Base-by-base conservation (phyloP, 2,797 vertebrate genomes). In the Poeciliopsis presidionis region DNA sequence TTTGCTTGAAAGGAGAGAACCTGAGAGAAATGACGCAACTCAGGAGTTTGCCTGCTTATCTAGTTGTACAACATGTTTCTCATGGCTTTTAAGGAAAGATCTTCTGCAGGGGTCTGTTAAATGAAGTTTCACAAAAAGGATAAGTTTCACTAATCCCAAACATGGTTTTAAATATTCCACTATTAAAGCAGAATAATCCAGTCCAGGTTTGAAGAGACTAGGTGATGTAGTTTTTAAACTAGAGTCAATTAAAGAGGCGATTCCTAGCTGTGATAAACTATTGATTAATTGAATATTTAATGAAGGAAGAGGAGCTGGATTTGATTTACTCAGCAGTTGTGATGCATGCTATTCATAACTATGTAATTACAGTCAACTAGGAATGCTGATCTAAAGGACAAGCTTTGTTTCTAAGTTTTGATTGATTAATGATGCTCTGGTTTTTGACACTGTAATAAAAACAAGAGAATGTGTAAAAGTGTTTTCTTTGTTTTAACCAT, bases 1-100 rank as follows among this genome's bases (percentile, higher is more conserved):
- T 4, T 14, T 5, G 4, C 2, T 9, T 25, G n/a, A 13, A 20
- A 6, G 1, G 1, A 7, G 7, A 49, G n/a, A 2, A 0, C 5
- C 11, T 51, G 0, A 18, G 20, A 55, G n/a, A 55, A 8, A 57
- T 28, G 33, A 12, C 2, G 0, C 9, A 45, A 59, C 78, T 81
- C 75, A n/a, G 76, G 69, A n/a, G 16, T 30, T 16, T 16, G 0
- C 22, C 7, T 45, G 9, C 16, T 59, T 39, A 3, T 53, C 22
- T n/a, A 30, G 22, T 28, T 39, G 16, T 65, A 22, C 5, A 57
- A 3, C 13, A 33, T 7, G 0, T 14, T 11, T 41, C 18, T 36
- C 0, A 14, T 61, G 41, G n/a, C 63, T 41, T 7, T 41, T 7
- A 41, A 41, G 39, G 39, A 6, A 41, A 41, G 39, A 41, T 41